These are phyloP conservation scores for Eristalinus aeneus DNA, from an alignment of 2,888 invertebrate genomes.

Conservation along the genomic window DNA sequence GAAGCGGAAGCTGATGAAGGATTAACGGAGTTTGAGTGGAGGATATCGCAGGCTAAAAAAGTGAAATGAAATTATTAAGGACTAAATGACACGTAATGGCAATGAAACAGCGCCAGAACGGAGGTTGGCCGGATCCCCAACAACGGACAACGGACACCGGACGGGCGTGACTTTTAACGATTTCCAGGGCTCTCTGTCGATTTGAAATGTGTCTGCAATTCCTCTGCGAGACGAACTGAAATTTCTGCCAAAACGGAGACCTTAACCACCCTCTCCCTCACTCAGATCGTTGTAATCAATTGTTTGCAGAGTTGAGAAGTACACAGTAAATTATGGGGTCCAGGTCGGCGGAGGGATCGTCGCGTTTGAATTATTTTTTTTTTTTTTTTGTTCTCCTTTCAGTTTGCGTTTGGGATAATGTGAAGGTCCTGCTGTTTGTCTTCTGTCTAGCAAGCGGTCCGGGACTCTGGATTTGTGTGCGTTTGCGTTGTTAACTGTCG, in stretches of 20 bases:
- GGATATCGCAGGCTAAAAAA: background rate
- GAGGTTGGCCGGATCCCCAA: background rate
- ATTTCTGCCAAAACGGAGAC: background rate
- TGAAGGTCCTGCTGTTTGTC: background rate
- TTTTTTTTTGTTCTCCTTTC: background rate
- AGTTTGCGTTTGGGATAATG: constrained; percentile 14
- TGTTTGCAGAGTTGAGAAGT: constrained; percentile 29
- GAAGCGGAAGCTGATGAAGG: background rate
- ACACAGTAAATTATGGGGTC: constrained; percentile 10
- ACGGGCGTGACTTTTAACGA: constrained; percentile 57
- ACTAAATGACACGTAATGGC: constrained; percentile 54
- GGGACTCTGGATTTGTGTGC: background rate
- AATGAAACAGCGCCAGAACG: constrained; percentile 18
- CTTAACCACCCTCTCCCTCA: background rate
- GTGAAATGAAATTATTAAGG: constrained; percentile 13
- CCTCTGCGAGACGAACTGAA: constrained; percentile 5
- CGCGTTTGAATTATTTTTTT: background rate
- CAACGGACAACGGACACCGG: background rate
- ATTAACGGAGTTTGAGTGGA: background rate
- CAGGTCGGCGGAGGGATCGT: background rate
- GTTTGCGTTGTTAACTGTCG: background rate
- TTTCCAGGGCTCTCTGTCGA: constrained; percentile 40
- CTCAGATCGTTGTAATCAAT: constrained; percentile 49
- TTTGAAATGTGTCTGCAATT: constrained; percentile 35
- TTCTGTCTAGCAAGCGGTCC: background rate